Evolutionary conservation across 2,888 invertebrate species (phyloP), one percentile per base, ranked within the genome.

Genomic region (Xestia ashworthii): DNA sequence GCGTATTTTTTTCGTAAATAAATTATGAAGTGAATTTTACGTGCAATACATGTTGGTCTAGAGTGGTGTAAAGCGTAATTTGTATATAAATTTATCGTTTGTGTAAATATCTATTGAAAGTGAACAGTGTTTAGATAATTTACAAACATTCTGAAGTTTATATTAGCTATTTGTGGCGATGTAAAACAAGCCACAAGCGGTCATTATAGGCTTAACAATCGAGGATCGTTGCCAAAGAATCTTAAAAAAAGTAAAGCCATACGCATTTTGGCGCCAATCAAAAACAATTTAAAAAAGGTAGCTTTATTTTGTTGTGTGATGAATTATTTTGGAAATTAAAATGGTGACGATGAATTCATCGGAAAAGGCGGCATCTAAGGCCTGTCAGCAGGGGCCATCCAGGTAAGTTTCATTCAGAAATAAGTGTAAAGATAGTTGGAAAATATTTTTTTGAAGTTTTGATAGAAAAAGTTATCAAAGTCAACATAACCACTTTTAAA

Each of bases 281-380:
- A 79, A 82, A 80, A 83, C 53, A 85, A 71, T 85, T 71, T 71
- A 12, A 4, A 60, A 5, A 38, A 78, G 67, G 78, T 80, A 19
- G 48, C n/a, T n/a, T 19, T 68, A 53, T 83, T 83, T 78, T 70
- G 1, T 38, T 76, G 83, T 84, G 86, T 73, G 69, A 85, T 87
- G 86, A 82, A 82, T 82, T 83, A 76, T 78, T 81, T 88, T 87
- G 83, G 75, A 84, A 87, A 89, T 91, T 93, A 96, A 92, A 94
- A 97, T 97, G 97, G 97, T 97, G 91, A 97, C 97, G 90, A 97
- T 97, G 96, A 97, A 96, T 84, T 96, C 96, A 82, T 93, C 95
- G 22, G 97, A 97, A 78, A 97, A 97, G 96, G 93, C 95, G 91
- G 95, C 96, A 91, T 95, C 97, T 92, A 97, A 96, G 94, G 96